phyloP scores from a whole-genome alignment of 2,888 invertebrate genomes.

The Lepidonotus clava region DNA sequence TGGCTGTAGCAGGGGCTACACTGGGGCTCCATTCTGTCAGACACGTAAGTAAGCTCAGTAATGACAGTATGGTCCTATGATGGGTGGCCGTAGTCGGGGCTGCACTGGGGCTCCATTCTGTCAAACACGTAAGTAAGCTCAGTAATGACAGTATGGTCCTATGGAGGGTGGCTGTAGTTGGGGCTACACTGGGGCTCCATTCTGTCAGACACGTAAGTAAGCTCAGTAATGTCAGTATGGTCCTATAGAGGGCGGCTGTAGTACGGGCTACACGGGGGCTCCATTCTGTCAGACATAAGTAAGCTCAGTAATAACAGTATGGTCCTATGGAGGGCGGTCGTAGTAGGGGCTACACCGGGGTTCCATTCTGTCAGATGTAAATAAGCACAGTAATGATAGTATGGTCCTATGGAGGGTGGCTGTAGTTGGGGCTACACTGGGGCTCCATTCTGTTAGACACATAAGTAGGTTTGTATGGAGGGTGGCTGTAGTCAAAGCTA shows the following conservation, averaged over 20 bases:
- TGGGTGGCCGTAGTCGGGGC: constrained; percentile 68
- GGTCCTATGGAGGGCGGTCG: constrained; percentile 64
- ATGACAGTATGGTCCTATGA: too few species aligned
- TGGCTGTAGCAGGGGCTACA: constrained; percentile 71
- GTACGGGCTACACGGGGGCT: constrained; percentile 68
- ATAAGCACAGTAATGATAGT: neutral
- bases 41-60: constrained; percentile 70
- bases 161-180: constrained; percentile 66
- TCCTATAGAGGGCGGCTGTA: constrained; percentile 66
- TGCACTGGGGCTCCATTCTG: constrained; percentile 70
- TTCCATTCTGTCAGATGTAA: constrained; percentile 68
- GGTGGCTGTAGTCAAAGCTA: constrained; percentile 71
- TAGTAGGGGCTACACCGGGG: constrained; percentile 68
- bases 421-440: constrained; percentile 71
- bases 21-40: constrained; percentile 69
- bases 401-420: constrained; percentile 55
- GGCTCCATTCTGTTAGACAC: constrained; percentile 68
- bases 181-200: constrained; percentile 70
- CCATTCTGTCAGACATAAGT: constrained; percentile 68
- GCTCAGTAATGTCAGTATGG: neutral
- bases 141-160: neutral
- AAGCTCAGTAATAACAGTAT: neutral
- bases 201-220: constrained; percentile 65
- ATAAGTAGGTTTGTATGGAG: constrained; percentile 26
- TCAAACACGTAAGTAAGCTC: constrained; percentile 58